Conservation (phyloP, 2,113 vertebrate species). For the Pleuronectes platessa region DNA sequence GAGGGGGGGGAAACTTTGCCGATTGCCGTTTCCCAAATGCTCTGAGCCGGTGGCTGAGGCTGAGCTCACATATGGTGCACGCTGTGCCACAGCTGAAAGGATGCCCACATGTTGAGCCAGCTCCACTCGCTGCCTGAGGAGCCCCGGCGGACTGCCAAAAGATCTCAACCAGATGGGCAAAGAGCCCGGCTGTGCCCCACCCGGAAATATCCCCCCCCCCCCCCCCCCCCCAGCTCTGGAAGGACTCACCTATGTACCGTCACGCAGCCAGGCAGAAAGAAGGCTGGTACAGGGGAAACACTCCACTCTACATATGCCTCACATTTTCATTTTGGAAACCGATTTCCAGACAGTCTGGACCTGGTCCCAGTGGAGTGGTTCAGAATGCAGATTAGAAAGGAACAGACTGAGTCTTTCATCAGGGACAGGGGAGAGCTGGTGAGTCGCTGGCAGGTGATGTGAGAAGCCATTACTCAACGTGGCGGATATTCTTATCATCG, state of each 20-base stretch:
- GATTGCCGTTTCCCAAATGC: slow-evolving; percentile 28
- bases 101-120: slow-evolving; percentile 47
- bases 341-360: slow-evolving; percentile 69
- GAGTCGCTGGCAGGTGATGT: neutral
- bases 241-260: slow-evolving; percentile 21
- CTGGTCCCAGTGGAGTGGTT: slow-evolving; percentile 55
- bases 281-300: slow-evolving; percentile 41
- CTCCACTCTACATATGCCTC: slow-evolving; percentile 41
- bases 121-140: slow-evolving; percentile 38
- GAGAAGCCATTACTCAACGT: slow-evolving; percentile 1
- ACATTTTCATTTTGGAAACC: slow-evolving; percentile 57
- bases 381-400: slow-evolving; percentile 34
- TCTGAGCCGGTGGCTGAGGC: slow-evolving; percentile 36
- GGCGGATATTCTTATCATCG: slow-evolving; percentile 28
- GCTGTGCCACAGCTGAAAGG: slow-evolving; percentile 51
- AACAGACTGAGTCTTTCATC: slow-evolving; percentile 38
- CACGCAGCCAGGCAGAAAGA: slow-evolving; percentile 10
- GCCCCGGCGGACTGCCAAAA: slow-evolving; percentile 47
- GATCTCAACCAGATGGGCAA: slow-evolving; percentile 66
- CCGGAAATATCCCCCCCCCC: slow-evolving; percentile 43
- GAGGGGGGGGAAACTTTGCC: slow-evolving; percentile 2
- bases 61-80: slow-evolving; percentile 49
- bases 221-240: slow-evolving; percentile 20
- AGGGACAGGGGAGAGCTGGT: neutral
- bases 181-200: slow-evolving; percentile 29